Percentiles rank a stretch among this genome's conserved stretches.
Evolutionary conservation across 2,797 vertebrate species (phyloP).

Genomic region (Naso thynnoides): DNA sequence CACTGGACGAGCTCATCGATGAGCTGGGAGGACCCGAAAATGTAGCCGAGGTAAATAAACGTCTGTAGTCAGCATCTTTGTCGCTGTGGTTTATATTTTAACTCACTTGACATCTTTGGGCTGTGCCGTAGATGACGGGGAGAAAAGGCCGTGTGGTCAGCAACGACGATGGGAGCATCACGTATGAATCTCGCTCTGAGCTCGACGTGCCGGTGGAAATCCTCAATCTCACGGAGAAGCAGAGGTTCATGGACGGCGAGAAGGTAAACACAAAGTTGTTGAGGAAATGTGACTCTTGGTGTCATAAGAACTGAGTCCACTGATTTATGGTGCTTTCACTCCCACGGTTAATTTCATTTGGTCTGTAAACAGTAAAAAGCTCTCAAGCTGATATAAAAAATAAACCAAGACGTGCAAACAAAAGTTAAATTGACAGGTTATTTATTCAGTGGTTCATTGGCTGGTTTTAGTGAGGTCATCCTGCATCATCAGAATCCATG

Average conservation of each 20-base stretch:
- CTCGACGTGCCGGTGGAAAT: slow-evolving; percentile 98
- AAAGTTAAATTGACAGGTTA: neutral
- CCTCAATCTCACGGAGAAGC: slow-evolving; percentile 97
- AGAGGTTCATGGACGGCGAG: slow-evolving; percentile 98
- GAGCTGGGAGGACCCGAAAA: slow-evolving; percentile 97
- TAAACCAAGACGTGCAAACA: neutral
- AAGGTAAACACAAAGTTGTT: slow-evolving; percentile 86
- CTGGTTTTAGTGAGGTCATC: neutral
- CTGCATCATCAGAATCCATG: neutral
- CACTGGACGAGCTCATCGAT: slow-evolving; percentile 96
- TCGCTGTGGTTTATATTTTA: neutral
- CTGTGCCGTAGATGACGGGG: slow-evolving; percentile 92
- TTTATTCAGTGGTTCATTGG: neutral
- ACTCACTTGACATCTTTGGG: neutral
- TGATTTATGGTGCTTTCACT: neutral
- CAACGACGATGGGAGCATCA: slow-evolving; percentile 97
- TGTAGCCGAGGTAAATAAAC: slow-evolving; percentile 91
- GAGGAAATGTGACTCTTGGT: neutral
- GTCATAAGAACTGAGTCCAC: neutral
- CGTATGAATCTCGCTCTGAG: slow-evolving; percentile 96
- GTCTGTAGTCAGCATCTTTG: too few relatives aligned
- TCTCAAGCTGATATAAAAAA: too few relatives aligned
- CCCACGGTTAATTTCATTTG: neutral
- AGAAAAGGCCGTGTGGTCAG: slow-evolving; percentile 97
- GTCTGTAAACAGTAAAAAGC: neutral